Evolutionary conservation across 2,888 invertebrate genomes (phyloP).

Genomic region (Pelosia muscerda): DNA sequence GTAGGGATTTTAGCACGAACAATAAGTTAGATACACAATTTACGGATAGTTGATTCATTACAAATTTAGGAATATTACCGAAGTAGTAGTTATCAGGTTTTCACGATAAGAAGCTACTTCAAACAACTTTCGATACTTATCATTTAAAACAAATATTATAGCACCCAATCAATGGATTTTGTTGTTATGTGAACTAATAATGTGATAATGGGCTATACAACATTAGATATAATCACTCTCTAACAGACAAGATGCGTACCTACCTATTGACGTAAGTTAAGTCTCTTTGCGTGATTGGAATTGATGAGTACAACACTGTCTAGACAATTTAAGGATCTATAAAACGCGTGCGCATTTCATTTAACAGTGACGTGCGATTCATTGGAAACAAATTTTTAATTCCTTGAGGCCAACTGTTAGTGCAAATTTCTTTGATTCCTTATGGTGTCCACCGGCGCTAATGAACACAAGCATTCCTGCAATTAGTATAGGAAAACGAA

Average conservation of each 20-base stretch:
- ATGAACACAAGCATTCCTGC: neutral
- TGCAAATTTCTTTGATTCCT: neutral
- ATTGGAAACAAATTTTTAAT: neutral
- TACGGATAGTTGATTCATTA: neutral
- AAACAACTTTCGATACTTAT: constrained; percentile 8
- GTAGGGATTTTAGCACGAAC: too few species aligned
- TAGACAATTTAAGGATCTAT: constrained; percentile 33
- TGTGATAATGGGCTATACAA: neutral
- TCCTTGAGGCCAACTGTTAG: neutral
- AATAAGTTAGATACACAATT: too few species aligned
- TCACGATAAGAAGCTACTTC: constrained; percentile 14
- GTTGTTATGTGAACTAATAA: neutral
- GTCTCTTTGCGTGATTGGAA: constrained; percentile 56
- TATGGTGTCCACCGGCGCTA: neutral
- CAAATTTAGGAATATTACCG: neutral
- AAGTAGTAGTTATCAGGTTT: constrained; percentile 5
- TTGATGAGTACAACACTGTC: constrained; percentile 35
- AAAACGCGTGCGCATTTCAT: constrained; percentile 32
- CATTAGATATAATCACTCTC: neutral
- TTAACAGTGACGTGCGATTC: neutral
- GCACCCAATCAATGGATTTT: neutral
- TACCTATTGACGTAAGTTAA: constrained; percentile 57
- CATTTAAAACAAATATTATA: constrained; percentile 10
- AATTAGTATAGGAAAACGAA: too few species aligned
- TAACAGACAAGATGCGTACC: neutral